Evolutionary conservation across 2,113 vertebrate species (phyloP).

Genomic region (Apaloderma vittatum): DNA sequence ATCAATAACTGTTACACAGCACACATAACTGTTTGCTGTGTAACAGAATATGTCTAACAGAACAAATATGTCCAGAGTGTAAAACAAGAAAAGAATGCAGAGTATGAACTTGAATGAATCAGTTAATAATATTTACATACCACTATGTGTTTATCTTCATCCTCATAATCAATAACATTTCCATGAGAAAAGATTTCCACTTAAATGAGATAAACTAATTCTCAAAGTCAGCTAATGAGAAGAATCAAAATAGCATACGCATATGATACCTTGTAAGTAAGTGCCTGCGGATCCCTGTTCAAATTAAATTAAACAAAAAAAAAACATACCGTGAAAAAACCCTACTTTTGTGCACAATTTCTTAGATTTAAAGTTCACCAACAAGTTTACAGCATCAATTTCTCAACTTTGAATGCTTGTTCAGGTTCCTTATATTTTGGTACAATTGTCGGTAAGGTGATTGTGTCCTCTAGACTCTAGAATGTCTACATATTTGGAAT

Average conservation of each 20-base stretch:
- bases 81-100: slow-evolving; percentile 10
- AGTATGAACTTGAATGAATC: background rate
- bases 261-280: background rate
- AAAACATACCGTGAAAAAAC: fast-evolving
- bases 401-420: background rate
- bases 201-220: background rate
- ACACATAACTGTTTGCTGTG: slow-evolving; percentile 63
- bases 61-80: slow-evolving; percentile 47
- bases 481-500: background rate
- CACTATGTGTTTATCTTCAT: background rate
- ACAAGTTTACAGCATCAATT: background rate
- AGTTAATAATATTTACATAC: background rate
- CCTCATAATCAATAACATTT: background rate
- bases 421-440: background rate
- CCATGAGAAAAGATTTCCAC: background rate
- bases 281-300: background rate
- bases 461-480: fast-evolving
- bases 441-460: background rate
- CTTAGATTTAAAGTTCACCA: background rate
- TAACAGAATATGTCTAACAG: slow-evolving; percentile 55
- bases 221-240: background rate
- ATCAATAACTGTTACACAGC: slow-evolving; percentile 61
- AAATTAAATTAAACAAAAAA: background rate
- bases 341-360: background rate
- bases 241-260: background rate